A percentile compares a stretch with the other conserved stretches of the same genome.
Conservation (phyloP, 1,140 invertebrate genomes). For the Vanessa tameamea region DNA sequence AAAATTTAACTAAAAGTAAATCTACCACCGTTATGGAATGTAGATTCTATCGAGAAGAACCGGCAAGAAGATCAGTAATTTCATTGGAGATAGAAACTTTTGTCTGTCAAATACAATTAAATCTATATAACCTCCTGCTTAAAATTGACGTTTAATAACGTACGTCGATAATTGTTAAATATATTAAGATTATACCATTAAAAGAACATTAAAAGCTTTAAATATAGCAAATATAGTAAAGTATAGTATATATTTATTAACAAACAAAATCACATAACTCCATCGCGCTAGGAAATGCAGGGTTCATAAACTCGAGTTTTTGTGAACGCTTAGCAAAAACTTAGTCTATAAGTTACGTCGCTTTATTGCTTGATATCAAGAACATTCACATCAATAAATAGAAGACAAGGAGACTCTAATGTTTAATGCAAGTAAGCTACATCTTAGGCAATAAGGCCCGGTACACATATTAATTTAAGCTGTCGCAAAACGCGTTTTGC, state of each 20-base stretch:
- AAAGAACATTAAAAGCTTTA: neutral
- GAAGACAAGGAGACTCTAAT: conserved; percentile 39
- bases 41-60: no score
- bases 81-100: no score
- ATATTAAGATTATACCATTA: neutral
- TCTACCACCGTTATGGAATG: no score
- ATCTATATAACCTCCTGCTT: no score
- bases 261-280: conserved; percentile 34
- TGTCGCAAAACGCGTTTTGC: neutral
- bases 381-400: conserved; percentile 47
- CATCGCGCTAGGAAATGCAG: conserved; percentile 24
- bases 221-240: neutral
- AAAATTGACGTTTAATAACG: no score
- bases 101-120: no score
- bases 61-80: no score
- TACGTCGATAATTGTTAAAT: neutral
- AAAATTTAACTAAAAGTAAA: no score
- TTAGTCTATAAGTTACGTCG: conserved; percentile 23
- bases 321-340: conserved; percentile 32
- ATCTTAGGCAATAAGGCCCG: conserved; percentile 6
- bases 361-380: conserved; percentile 37
- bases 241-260: no score
- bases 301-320: conserved; percentile 32
- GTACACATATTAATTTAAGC: conserved; percentile 2
- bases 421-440: conserved; percentile 40